Evolutionary conservation across 2,113 vertebrate genomes (phyloP).

Genomic region (Onychostruthus taczanowskii): DNA sequence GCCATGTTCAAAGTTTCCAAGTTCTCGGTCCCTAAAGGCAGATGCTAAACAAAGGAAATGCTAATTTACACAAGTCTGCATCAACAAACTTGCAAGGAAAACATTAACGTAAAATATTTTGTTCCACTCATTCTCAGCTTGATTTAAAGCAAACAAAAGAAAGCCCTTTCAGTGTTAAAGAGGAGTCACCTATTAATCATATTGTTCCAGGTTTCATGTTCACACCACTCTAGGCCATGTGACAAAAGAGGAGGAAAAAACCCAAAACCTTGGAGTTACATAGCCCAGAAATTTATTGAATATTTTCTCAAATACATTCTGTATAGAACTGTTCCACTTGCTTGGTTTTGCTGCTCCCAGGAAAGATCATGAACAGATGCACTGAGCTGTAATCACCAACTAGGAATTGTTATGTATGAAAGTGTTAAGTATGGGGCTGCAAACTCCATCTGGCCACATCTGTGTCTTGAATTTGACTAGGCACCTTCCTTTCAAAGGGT

Average conservation of each 20-base stretch:
- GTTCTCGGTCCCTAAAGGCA: neutral
- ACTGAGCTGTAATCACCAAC: constrained; percentile 39
- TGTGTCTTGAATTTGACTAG: constrained; percentile 35
- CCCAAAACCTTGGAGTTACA: constrained; percentile 47
- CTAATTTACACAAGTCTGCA: neutral
- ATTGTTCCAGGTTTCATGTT: neutral
- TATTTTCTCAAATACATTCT: constrained; percentile 68
- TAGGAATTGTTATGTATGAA: constrained; percentile 39
- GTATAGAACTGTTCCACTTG: constrained; percentile 40
- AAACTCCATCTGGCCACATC: constrained; percentile 4
- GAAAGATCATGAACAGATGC: constrained; percentile 32
- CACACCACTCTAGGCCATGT: constrained; percentile 8
- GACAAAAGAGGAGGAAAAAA: constrained; percentile 29
- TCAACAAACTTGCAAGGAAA: neutral
- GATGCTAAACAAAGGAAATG: neutral
- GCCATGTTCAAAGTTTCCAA: neutral
- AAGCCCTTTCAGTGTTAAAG: neutral
- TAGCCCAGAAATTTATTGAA: constrained; percentile 78
- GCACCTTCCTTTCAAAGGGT: constrained; percentile 36
- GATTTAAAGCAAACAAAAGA: neutral
- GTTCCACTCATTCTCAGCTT: neutral
- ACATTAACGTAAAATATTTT: neutral
- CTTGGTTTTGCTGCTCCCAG: constrained; percentile 37
- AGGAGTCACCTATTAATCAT: neutral
- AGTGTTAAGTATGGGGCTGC: constrained; percentile 26